A percentile compares a stretch with the other conserved stretches of the same genome.
phyloP scores from a whole-genome alignment of 2,113 vertebrate species.

The Anas platyrhynchos region DNA sequence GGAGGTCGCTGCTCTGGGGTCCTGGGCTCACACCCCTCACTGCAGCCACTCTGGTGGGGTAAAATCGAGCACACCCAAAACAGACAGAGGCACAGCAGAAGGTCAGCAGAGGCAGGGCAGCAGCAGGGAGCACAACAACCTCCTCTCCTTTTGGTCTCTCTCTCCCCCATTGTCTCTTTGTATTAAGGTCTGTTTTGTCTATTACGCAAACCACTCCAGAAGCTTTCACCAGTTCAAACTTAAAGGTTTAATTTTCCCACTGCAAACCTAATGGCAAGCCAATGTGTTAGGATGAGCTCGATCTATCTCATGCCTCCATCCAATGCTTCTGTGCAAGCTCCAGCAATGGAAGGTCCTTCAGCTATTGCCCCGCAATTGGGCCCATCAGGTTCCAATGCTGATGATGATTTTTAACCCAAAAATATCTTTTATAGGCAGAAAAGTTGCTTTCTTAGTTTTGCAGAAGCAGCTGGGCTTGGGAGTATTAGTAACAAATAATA shows the following conservation, averaged over 20 bases:
- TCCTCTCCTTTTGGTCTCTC: not conserved
- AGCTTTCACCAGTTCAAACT: not conserved
- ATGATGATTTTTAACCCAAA: not conserved
- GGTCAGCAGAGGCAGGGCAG: not conserved
- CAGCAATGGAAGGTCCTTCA: not conserved
- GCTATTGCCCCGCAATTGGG: not conserved
- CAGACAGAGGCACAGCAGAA: not conserved
- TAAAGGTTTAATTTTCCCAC: fast-evolving
- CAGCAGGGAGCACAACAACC: not conserved
- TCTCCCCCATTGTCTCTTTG: not conserved
- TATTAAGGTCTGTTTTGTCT: not conserved
- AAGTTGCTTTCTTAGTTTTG: not conserved
- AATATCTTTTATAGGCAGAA: not conserved
- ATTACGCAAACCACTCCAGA: not conserved
- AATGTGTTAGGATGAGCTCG: fast-evolving
- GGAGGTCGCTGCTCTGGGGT: not conserved
- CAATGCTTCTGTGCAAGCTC: not conserved
- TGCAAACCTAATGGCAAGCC: fast-evolving
- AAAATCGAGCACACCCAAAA: not conserved
- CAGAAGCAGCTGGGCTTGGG: fast-evolving
- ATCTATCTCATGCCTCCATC: fast-evolving
- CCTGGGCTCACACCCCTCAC: not conserved
- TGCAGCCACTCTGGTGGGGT: not conserved
- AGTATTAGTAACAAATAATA: not conserved
- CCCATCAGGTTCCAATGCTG: not conserved